Evolutionary conservation across 2,888 invertebrate genomes (phyloP).

Genomic region (Erannis defoliaria): DNA sequence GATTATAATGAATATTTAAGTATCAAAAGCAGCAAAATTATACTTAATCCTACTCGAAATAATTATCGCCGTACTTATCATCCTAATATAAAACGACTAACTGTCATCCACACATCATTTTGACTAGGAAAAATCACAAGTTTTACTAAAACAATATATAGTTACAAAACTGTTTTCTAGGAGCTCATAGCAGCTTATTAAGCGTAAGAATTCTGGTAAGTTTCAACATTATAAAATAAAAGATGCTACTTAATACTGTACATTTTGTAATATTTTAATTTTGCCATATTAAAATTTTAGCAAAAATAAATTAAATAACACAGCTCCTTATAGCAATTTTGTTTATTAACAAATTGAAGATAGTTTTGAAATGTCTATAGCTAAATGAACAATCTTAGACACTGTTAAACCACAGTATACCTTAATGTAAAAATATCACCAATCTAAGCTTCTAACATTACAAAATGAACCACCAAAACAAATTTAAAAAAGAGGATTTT

Average conservation of each 20-base stretch:
- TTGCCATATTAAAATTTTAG: background rate
- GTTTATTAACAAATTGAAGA: too few species aligned
- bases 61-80: background rate
- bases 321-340: too few species aligned
- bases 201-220: background rate
- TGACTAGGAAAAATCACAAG: conserved; percentile 64
- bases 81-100: conserved; percentile 14
- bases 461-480: background rate
- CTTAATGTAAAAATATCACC: background rate
- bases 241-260: conserved; percentile 21
- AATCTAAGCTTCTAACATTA: background rate
- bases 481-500: too few species aligned
- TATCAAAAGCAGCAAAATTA: conserved; percentile 1
- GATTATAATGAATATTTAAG: background rate
- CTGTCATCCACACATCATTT: conserved; percentile 9
- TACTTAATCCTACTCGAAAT: background rate
- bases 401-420: conserved; percentile 52
- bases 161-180: background rate
- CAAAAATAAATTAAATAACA: background rate
- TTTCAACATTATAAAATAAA: conserved; percentile 9
- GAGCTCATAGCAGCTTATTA: conserved; percentile 4
- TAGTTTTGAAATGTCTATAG: background rate
- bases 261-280: conserved; percentile 1
- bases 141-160: conserved; percentile 40
- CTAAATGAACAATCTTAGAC: conserved; percentile 51